These are phyloP conservation scores for Dermatophagoides farinae DNA, from an alignment of 1,140 invertebrate genomes.

Conservation along the genomic window DNA sequence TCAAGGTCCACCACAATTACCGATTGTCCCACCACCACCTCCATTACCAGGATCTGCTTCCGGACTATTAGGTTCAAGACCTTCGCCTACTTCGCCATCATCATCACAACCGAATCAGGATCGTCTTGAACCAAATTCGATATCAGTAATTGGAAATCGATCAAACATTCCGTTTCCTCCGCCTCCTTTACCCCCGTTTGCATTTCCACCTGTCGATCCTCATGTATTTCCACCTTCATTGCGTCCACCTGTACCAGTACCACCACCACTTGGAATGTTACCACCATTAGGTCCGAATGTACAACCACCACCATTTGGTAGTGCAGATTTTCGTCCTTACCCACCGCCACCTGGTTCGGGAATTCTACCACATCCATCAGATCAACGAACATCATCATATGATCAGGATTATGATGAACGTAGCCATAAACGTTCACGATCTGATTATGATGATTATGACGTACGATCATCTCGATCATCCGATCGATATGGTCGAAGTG, in stretches of 20 bases:
- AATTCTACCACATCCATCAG: slow-evolving; percentile 14
- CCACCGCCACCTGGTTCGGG: slow-evolving; percentile 8
- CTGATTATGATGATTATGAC: background rate
- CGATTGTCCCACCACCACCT: background rate
- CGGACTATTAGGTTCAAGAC: background rate
- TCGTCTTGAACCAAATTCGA: slow-evolving; percentile 50
- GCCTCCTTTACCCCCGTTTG: background rate
- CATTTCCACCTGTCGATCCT: slow-evolving; percentile 10
- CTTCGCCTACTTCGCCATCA: slow-evolving; percentile 20
- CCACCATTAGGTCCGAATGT: slow-evolving; percentile 5
- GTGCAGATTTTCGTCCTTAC: background rate
- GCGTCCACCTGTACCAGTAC: slow-evolving; percentile 25
- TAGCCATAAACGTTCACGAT: background rate
- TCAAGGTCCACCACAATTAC: background rate
- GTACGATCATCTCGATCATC: background rate
- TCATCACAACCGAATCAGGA: slow-evolving; percentile 26
- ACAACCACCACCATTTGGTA: background rate
- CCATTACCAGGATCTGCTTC: background rate
- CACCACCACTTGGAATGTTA: slow-evolving; percentile 25
- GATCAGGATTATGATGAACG: background rate
- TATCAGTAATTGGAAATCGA: slow-evolving; percentile 35
- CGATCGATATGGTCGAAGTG: background rate
- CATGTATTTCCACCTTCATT: slow-evolving; percentile 14
- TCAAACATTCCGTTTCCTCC: background rate
- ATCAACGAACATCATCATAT: slow-evolving; percentile 10